Conservation (phyloP, 92 coral and sea anemone genomes). For the Umimayanthus chanpuru region DNA sequence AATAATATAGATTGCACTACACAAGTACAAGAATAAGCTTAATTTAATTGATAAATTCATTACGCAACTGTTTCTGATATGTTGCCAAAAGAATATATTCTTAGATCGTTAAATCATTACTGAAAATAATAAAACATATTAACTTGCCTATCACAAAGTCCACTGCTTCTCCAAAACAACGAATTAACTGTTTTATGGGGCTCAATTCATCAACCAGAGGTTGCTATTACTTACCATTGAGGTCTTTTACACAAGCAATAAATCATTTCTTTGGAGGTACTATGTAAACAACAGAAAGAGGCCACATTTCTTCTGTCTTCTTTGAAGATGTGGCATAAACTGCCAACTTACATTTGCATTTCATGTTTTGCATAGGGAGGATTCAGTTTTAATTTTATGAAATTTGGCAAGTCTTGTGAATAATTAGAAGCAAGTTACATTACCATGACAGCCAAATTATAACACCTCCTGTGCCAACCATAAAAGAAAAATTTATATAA, state of each 20-base stretch:
- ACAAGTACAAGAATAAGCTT: too few relatives aligned
- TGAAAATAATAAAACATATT: too few relatives aligned
- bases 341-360: neutral
- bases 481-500: neutral
- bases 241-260: neutral
- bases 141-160: too few relatives aligned
- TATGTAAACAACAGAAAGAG: neutral
- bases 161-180: neutral
- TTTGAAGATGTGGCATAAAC: neutral
- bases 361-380: conserved; percentile 13
- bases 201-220: neutral
- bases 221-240: neutral
- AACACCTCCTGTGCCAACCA: neutral
- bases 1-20: too few relatives aligned
- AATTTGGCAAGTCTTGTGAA: conserved; percentile 15
- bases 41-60: too few relatives aligned
- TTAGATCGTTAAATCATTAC: too few relatives aligned
- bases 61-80: too few relatives aligned
- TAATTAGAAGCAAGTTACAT: neutral
- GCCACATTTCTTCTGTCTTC: neutral
- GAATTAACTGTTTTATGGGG: neutral
- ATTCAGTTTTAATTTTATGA: neutral
- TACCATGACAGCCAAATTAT: conserved; percentile 20
- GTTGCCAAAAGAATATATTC: too few relatives aligned
- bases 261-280: neutral